These are phyloP conservation scores for Hedychridium roseum DNA, from an alignment of 2,888 invertebrate genomes.

Conservation along the genomic window DNA sequence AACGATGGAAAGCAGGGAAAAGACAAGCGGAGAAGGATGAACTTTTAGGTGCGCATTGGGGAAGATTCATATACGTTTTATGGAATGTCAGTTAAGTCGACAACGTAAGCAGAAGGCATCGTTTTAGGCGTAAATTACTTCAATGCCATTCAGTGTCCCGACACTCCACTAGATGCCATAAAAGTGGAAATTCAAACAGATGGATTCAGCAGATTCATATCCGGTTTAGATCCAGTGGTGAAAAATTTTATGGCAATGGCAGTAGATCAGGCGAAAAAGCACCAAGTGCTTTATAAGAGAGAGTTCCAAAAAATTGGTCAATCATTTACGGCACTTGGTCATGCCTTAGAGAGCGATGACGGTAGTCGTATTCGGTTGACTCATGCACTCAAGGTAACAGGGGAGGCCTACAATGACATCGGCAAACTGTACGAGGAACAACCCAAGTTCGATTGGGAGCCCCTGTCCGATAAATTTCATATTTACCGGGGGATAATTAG, in stretches of 20 bases:
- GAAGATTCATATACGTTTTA: too few relatives aligned
- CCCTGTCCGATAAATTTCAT: conserved; percentile 88
- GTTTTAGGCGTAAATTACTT: conserved; percentile 92
- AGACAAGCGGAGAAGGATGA: conserved; percentile 94
- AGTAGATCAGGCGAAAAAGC: conserved; percentile 86
- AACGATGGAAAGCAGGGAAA: conserved; percentile 97
- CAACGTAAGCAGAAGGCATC: too few relatives aligned
- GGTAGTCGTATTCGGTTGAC: conserved; percentile 71
- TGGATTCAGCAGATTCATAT: conserved; percentile 80
- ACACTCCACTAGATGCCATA: conserved; percentile 74
- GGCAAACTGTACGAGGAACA: conserved; percentile 91
- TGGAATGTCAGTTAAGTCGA: too few relatives aligned
- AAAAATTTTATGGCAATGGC: conserved; percentile 83
- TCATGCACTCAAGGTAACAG: conserved; percentile 83
- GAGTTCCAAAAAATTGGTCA: conserved; percentile 92
- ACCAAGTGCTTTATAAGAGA: conserved; percentile 83
- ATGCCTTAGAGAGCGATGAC: conserved; percentile 83
- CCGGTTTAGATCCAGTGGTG: conserved; percentile 86
- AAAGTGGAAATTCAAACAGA: conserved; percentile 85
- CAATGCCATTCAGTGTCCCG: conserved; percentile 86
- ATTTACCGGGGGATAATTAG: conserved; percentile 93
- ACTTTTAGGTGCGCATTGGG: too few relatives aligned
- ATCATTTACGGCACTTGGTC: conserved; percentile 84
- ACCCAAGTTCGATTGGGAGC: conserved; percentile 89
- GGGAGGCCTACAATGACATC: conserved; percentile 88